Percentiles rank a stretch among this genome's conserved stretches.
phyloP scores from a whole-genome alignment of 2,113 vertebrate genomes.

The Hiodon alosoides region DNA sequence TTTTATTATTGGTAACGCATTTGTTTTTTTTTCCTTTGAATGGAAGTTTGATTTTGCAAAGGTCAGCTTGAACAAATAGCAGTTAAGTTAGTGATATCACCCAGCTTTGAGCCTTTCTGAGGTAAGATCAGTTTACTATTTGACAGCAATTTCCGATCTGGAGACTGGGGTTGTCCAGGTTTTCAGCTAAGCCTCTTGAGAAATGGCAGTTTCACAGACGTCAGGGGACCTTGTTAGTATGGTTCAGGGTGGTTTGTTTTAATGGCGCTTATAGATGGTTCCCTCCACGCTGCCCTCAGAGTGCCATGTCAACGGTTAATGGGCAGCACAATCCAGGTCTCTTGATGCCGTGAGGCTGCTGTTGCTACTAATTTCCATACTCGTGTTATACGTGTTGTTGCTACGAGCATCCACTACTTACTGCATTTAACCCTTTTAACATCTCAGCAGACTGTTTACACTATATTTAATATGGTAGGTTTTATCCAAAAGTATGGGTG shows the following conservation, averaged over 20 bases:
- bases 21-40: no score
- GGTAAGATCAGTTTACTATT: neutral
- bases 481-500: no score
- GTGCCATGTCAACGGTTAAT: neutral
- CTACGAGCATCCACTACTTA: neutral
- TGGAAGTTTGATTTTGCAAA: no score
- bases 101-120: no score
- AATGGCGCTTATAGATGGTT: neutral
- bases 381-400: neutral
- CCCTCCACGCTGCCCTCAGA: no score
- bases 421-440: no score
- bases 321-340: neutral
- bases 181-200: constrained; percentile 10
- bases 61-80: no score
- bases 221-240: constrained; percentile 35
- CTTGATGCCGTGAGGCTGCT: neutral
- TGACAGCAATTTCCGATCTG: neutral
- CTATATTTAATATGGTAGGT: no score
- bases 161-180: neutral
- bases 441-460: no score
- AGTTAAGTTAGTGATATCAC: no score
- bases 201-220: constrained; percentile 6
- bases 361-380: neutral
- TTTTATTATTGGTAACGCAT: no score
- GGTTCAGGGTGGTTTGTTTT: constrained; percentile 10